Evolutionary conservation across 2,113 vertebrate species (phyloP), one percentile per base, ranked within the genome.

Genomic region (Cathartes aura): DNA sequence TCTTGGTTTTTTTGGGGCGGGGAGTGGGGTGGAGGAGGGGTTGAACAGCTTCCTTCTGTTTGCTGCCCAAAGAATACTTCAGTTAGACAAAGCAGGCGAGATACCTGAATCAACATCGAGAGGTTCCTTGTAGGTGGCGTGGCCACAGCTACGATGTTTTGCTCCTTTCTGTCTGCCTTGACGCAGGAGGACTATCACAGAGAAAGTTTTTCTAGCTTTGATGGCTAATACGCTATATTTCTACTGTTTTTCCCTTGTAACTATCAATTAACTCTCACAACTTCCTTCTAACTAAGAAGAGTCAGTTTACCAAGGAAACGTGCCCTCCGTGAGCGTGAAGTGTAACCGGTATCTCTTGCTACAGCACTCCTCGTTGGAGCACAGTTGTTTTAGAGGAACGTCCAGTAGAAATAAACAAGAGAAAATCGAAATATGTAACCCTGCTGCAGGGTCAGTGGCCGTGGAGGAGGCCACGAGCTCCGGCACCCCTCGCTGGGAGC

Each of bases 261-360:
- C 32, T 20, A 27, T 11, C 26, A 23, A 11, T 55, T 32, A 53
- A 59, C 15, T 20, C 68, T 30, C 67, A 47, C 40, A 9, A 7
- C 32, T 50, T 59, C 42, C 56, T 79, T n/a, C 52, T 10, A 8
- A 26, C 15, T 6, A 32, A 45, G 42, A n/a, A 13, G 48, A 70
- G 36, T 45, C 48, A 12, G 9, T 76, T 68, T 11, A 19, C 34
- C 26, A 45, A n/a, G 0, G 0, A 32, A 79, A 38, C 1, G 2
- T 45, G 53, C 42, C 32, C 26, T 74, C 32, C 6, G 1, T 22
- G 20, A 71, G 18, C 1, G 1, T 21, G 21, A 38, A 42, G 36
- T 5, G 34, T 7, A 11, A 26, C 63, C 1, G 1, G 29, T 12
- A 4, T 15, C 36, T 82, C 45, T 48, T 56, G 22, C 71, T 58